A percentile compares a stretch with the other conserved stretches of the same genome.
Conservation (phyloP, 2,797 vertebrate species). For the Picus viridis region DNA sequence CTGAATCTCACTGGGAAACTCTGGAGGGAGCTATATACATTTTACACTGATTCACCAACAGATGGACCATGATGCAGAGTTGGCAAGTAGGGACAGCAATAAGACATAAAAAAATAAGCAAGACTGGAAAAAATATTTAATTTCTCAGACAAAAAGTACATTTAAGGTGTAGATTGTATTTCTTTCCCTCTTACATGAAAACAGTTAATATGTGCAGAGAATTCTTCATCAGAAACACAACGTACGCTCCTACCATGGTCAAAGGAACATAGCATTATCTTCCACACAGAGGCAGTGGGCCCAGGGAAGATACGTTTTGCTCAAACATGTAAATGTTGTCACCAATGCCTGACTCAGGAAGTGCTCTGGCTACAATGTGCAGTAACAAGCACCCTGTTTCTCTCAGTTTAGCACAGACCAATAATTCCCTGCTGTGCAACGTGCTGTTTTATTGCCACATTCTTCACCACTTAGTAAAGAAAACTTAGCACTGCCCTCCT, state of each 20-base stretch:
- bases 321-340: background rate
- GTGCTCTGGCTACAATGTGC: background rate
- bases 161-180: background rate
- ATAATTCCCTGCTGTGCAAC: background rate
- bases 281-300: rapidly evolving
- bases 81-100: background rate
- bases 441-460: background rate
- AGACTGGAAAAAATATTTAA: background rate
- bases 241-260: background rate
- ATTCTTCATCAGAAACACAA: background rate
- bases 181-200: background rate
- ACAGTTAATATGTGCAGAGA: background rate
- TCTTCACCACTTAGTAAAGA: background rate
- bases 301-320: background rate
- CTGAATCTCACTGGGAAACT: conserved; percentile 27
- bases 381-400: background rate
- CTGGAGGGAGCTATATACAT: conserved; percentile 49
- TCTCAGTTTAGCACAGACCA: conserved; percentile 10
- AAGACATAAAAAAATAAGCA: background rate
- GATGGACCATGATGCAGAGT: background rate
- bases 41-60: conserved; percentile 32
- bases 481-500: background rate
- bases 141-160: background rate
- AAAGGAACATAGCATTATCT: background rate
- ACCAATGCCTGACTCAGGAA: background rate